Conservation (phyloP, 2,113 vertebrate genomes). For the Motacilla alba region DNA sequence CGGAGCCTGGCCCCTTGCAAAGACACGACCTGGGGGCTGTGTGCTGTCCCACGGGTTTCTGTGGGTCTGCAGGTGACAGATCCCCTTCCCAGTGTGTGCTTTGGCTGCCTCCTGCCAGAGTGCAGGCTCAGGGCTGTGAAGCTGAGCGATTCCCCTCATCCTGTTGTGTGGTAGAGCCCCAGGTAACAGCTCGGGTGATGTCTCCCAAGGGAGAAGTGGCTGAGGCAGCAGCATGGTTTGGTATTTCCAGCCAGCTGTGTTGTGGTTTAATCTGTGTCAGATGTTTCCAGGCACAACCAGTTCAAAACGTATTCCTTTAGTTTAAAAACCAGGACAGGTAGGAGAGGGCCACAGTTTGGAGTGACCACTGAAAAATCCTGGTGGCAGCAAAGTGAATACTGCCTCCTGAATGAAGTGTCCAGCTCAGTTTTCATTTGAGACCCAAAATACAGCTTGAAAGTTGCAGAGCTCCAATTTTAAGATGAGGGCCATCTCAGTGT, state of each 20-base stretch:
- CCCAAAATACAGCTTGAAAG: not conserved
- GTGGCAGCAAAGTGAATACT: not conserved
- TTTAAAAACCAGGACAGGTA: not conserved
- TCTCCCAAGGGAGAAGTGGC: not conserved
- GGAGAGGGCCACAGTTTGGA: not conserved
- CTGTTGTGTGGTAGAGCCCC: not conserved
- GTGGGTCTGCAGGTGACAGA: not conserved
- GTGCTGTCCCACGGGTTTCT: accelerated
- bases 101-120: not conserved
- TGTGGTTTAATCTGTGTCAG: not conserved
- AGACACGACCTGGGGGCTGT: not conserved
- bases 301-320: not conserved
- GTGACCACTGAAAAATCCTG: not conserved
- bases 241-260: not conserved
- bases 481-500: not conserved
- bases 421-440: not conserved
- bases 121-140: not conserved
- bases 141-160: not conserved
- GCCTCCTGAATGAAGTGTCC: not conserved
- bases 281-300: not conserved
- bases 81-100: not conserved
- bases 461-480: not conserved
- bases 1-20: not conserved
- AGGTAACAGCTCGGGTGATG: not conserved
- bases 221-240: not conserved